Conservation (phyloP, 2,888 invertebrate species). For the Ormia ochracea region DNA sequence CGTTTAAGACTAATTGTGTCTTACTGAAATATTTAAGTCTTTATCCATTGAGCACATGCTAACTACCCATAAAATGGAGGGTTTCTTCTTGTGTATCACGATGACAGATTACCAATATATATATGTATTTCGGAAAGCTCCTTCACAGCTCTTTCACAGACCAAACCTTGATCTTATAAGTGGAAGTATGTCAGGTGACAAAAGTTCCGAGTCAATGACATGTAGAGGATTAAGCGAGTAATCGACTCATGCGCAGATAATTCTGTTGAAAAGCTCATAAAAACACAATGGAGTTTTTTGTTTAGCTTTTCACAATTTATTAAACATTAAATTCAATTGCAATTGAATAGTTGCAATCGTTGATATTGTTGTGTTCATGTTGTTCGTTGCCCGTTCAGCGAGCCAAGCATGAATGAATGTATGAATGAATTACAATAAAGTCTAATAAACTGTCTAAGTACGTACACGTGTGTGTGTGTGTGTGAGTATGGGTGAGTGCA, state of each 20-base stretch:
- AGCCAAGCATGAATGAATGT: constrained; percentile 7
- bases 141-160: no score
- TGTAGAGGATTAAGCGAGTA: no score
- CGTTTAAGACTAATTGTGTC: no score
- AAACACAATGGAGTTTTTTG: constrained; percentile 32
- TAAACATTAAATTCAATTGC: constrained; percentile 55
- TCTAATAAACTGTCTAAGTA: background rate
- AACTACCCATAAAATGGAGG: no score
- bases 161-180: no score
- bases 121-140: no score
- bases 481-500: background rate
- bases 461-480: constrained; percentile 16
- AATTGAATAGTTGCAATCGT: constrained; percentile 52
- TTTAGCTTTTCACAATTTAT: constrained; percentile 33
- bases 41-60: no score
- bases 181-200: no score
- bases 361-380: constrained; percentile 1
- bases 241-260: background rate
- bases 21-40: no score
- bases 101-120: no score
- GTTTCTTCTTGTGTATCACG: no score
- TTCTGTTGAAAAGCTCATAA: constrained; percentile 17
- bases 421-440: background rate
- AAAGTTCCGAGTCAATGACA: no score
- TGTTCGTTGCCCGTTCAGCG: background rate